phyloP scores from a whole-genome alignment of 2,797 vertebrate genomes.

The Siniperca scherzeri region DNA sequence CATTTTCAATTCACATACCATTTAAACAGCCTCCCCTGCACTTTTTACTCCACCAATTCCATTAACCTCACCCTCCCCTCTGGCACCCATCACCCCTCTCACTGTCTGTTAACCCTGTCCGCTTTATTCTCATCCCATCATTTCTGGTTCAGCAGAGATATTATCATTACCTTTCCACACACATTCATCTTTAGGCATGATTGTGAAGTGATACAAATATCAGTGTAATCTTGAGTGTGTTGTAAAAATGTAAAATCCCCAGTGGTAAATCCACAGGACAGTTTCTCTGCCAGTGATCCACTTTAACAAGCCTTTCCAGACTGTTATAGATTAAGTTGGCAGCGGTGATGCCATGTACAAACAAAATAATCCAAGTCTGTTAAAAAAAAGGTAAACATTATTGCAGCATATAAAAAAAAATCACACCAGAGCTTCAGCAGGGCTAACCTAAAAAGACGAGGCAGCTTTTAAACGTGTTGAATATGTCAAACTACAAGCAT shows the following conservation, averaged over 20 bases:
- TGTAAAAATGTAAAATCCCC: slow-evolving; percentile 61
- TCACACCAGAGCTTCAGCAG: slow-evolving; percentile 19
- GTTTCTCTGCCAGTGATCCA: slow-evolving; percentile 52
- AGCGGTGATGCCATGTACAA: slow-evolving; percentile 49
- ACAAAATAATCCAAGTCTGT: slow-evolving; percentile 70
- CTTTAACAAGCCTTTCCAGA: slow-evolving; percentile 65
- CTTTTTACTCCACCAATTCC: slow-evolving; percentile 77
- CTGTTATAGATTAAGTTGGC: slow-evolving; percentile 59
- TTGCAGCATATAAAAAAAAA: slow-evolving; percentile 37
- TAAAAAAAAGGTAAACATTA: slow-evolving; percentile 67
- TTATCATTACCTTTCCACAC: slow-evolving; percentile 58
- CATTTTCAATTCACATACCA: slow-evolving; percentile 77
- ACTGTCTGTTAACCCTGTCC: slow-evolving; percentile 66
- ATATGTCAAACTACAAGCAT: slow-evolving; percentile 44
- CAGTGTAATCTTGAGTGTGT: slow-evolving; percentile 28
- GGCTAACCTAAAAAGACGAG: slow-evolving; percentile 47
- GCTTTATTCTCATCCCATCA: slow-evolving; percentile 67
- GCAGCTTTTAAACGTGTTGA: slow-evolving; percentile 58
- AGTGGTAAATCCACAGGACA: slow-evolving; percentile 34
- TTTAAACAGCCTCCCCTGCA: slow-evolving; percentile 70
- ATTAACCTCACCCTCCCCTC: slow-evolving; percentile 82
- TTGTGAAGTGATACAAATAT: slow-evolving; percentile 17
- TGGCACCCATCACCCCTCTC: slow-evolving; percentile 63
- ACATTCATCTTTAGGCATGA: slow-evolving; percentile 39
- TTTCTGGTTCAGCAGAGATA: slow-evolving; percentile 73